Percentiles rank a stretch among this genome's conserved stretches.
Evolutionary conservation across 2,797 vertebrate genomes (phyloP).

Genomic region (Sebastes ruberrimus): DNA sequence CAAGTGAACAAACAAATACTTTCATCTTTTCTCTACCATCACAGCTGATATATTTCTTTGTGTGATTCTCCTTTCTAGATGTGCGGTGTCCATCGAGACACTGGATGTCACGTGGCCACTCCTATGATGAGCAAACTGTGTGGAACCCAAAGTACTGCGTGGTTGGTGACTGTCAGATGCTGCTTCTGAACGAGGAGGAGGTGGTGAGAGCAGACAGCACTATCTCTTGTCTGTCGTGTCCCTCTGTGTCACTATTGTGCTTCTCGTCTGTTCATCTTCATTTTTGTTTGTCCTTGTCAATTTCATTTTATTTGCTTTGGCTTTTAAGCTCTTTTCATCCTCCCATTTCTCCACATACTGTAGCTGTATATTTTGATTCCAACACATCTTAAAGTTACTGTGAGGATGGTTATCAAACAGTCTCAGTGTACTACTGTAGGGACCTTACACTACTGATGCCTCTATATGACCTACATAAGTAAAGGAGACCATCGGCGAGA

Average conservation of each 20-base stretch:
- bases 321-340: not conserved
- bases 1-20: not conserved
- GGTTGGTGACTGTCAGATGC: conserved; percentile 79
- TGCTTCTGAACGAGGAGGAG: conserved; percentile 82
- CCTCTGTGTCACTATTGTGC: conserved; percentile 43
- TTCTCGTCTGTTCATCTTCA: not conserved
- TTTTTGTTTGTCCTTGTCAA: not conserved
- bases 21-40: not conserved
- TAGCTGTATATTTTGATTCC: not conserved
- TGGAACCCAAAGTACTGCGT: conserved; percentile 82
- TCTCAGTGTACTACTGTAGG: too few relatives aligned
- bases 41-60: not conserved
- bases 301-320: not conserved
- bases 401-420: too few relatives aligned
- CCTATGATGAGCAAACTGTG: conserved; percentile 71
- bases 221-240: conserved; percentile 41
- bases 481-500: too few relatives aligned
- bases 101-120: conserved; percentile 76
- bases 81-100: conserved; percentile 59
- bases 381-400: too few relatives aligned
- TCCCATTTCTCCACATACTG: not conserved
- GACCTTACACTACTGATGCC: too few relatives aligned
- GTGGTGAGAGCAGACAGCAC: conserved; percentile 64
- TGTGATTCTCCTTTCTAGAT: conserved; percentile 58
- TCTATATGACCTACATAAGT: too few relatives aligned